phyloP scores from a whole-genome alignment of 2,888 invertebrate genomes.

The Acheta domesticus region DNA sequence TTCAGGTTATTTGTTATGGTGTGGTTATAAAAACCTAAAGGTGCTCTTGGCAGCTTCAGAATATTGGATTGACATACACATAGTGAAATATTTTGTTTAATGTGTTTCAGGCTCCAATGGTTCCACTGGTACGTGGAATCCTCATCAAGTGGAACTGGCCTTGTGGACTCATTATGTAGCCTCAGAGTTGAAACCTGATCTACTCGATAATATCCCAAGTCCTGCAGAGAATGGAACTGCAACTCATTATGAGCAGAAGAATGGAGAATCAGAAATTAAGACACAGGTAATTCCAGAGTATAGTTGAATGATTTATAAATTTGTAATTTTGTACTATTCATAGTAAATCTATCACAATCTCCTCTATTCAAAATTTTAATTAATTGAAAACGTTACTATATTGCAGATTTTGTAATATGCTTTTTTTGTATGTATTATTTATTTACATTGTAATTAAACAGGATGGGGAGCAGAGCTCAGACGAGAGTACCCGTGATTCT shows the following conservation, averaged over 20 bases:
- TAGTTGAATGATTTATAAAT: background rate
- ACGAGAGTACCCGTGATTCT: constrained; percentile 78
- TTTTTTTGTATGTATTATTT: background rate
- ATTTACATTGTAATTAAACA: constrained; percentile 32
- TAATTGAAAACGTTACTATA: too few species aligned
- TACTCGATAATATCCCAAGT: constrained; percentile 71
- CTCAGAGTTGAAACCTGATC: constrained; percentile 77
- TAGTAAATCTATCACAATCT: too few species aligned
- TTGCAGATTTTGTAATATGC: background rate
- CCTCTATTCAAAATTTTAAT: too few species aligned
- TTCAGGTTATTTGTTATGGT: too few species aligned
- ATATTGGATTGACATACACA: too few species aligned
- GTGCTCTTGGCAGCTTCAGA: too few species aligned
- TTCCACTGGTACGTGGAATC: constrained; percentile 52
- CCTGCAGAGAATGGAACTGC: constrained; percentile 41
- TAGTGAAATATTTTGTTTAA: too few species aligned
- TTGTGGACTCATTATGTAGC: constrained; percentile 91
- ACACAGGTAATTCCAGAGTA: constrained; percentile 32
- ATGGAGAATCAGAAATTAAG: constrained; percentile 38
- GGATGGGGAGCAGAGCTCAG: constrained; percentile 53
- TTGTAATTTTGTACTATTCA: background rate
- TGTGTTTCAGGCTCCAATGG: constrained; percentile 46
- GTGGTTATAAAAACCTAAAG: too few species aligned
- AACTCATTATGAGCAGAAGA: constrained; percentile 38
- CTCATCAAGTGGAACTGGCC: constrained; percentile 79